Evolutionary conservation across 2,888 invertebrate genomes (phyloP).

Genomic region (Sylvicola cinctus): DNA sequence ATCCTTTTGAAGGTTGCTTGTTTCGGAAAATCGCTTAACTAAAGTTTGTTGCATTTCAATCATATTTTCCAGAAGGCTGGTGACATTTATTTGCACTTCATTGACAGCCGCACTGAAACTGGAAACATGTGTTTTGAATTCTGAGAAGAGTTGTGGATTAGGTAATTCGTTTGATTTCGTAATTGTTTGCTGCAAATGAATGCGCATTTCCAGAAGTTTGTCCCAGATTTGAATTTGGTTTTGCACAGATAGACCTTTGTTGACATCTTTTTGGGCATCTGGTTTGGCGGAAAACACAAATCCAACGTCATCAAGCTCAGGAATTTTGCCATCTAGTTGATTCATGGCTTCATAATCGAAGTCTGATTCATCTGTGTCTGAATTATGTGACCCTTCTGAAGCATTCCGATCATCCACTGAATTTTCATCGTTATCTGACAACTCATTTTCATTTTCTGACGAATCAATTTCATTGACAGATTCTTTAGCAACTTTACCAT

Average conservation of each 20-base stretch:
- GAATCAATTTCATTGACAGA: constrained; percentile 24
- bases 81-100: constrained; percentile 31
- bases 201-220: constrained; percentile 62
- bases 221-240: constrained; percentile 68
- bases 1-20: constrained; percentile 26
- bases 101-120: constrained; percentile 31
- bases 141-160: constrained; percentile 30
- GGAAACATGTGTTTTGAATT: constrained; percentile 25
- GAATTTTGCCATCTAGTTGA: constrained; percentile 8
- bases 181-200: constrained; percentile 68
- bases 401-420: constrained; percentile 12
- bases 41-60: constrained; percentile 36
- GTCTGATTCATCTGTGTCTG: neutral
- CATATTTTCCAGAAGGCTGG: constrained; percentile 40
- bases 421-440: too few species aligned
- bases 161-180: constrained; percentile 62
- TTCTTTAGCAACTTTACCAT: constrained; percentile 24
- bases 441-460: too few species aligned
- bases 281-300: too few species aligned
- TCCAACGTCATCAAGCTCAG: too few species aligned
- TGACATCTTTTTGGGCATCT: too few species aligned
- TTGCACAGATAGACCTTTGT: constrained; percentile 45
- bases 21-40: constrained; percentile 44
- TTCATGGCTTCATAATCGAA: neutral
- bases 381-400: neutral